These are phyloP conservation scores for Megaptera novaeangliae DNA, from an alignment of 2,113 vertebrate genomes.

Conservation along the genomic window DNA sequence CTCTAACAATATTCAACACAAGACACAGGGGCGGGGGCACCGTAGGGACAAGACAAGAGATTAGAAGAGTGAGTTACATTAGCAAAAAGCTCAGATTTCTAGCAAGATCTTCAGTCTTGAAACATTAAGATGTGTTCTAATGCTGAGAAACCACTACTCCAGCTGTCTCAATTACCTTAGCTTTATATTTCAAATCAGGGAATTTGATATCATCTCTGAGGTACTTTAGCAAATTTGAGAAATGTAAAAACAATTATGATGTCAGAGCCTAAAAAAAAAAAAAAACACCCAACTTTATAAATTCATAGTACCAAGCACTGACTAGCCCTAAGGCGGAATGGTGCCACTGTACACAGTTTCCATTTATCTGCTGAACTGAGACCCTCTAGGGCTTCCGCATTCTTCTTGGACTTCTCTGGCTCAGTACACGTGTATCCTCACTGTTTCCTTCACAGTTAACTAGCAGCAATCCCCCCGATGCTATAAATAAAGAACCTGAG, in stretches of 20 bases:
- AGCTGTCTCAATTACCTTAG: background rate
- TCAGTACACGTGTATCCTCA: background rate
- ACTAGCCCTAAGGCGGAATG: background rate
- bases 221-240: background rate
- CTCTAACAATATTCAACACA: background rate
- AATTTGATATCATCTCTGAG: background rate
- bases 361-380: background rate
- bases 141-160: background rate
- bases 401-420: background rate
- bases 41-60: background rate
- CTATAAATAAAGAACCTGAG: background rate
- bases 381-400: background rate
- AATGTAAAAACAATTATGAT: background rate
- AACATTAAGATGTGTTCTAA: background rate
- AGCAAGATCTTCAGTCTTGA: background rate
- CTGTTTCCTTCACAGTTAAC: background rate
- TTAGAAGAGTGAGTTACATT: background rate
- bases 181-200: background rate
- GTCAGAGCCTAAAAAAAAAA: background rate
- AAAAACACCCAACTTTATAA: background rate
- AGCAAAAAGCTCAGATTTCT: background rate
- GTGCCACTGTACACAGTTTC: background rate
- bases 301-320: background rate
- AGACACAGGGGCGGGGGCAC: accelerated
- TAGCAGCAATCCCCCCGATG: background rate